These are phyloP conservation scores for Pentalonia nigronervosa DNA, from an alignment of 1,140 invertebrate species.

Conservation along the genomic window DNA sequence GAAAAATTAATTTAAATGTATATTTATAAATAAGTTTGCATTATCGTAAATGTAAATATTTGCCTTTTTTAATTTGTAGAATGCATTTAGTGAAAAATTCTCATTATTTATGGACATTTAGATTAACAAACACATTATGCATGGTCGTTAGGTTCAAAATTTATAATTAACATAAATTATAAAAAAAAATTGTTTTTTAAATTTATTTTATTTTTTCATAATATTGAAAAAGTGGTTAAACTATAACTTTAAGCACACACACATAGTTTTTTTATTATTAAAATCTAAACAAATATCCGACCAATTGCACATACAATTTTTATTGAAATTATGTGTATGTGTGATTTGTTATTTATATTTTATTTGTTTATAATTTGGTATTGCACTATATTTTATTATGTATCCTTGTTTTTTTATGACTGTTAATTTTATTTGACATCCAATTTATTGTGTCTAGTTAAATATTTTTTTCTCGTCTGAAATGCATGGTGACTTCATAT, in stretches of 20 bases:
- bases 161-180: background rate
- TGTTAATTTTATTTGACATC: slow-evolving; percentile 4
- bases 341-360: slow-evolving; percentile 9
- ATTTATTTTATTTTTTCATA: background rate
- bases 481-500: background rate
- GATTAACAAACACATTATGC: background rate
- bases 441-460: background rate
- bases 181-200: background rate
- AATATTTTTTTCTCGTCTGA: background rate
- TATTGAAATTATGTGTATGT: background rate
- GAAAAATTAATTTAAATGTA: background rate
- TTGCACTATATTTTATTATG: slow-evolving; percentile 1
- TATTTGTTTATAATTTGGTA: background rate
- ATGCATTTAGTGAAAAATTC: background rate
- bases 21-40: background rate
- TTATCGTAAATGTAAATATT: background rate
- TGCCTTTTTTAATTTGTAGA: background rate
- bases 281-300: background rate
- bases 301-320: background rate
- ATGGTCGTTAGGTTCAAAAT: background rate
- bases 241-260: background rate
- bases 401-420: background rate
- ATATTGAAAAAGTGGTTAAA: background rate
- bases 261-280: background rate
- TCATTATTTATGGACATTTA: background rate